These are phyloP conservation scores for Muscidifurax raptorellus DNA, from an alignment of 1,140 invertebrate species.

Conservation along the genomic window DNA sequence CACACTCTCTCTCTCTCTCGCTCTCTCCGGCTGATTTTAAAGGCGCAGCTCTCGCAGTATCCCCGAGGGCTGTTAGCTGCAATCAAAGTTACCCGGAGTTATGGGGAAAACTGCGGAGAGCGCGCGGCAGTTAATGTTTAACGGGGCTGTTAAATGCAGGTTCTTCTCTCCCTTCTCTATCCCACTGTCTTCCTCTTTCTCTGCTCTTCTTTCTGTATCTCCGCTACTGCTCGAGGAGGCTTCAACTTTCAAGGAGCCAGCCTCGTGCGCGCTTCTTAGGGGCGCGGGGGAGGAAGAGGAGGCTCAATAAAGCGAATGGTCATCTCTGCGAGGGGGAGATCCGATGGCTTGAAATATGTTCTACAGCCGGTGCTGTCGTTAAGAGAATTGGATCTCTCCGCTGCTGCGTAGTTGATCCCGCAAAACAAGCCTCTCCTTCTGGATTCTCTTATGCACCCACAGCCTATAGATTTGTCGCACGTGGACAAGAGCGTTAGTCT, in stretches of 20 bases:
- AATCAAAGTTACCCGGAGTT: constrained; percentile 74
- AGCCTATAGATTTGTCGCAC: too few relatives aligned
- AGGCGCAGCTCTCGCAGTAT: constrained; percentile 32
- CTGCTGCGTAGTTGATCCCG: background rate
- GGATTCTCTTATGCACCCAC: background rate
- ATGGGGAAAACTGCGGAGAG: constrained; percentile 70
- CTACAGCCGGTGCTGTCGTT: background rate
- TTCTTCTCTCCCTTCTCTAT: constrained; percentile 53
- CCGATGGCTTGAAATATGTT: background rate
- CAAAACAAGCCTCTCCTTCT: background rate
- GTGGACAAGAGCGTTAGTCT: background rate
- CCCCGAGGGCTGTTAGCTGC: constrained; percentile 70
- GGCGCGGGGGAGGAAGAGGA: background rate
- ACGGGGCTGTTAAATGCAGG: constrained; percentile 73
- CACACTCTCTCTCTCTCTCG: background rate
- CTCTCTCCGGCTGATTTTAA: constrained; percentile 36
- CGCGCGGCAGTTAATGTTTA: constrained; percentile 73
- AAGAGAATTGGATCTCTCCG: background rate
- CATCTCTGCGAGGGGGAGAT: background rate
- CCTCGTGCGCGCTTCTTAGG: constrained; percentile 44
- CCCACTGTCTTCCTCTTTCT: background rate
- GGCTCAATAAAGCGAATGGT: constrained; percentile 10
- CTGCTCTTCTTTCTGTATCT: constrained; percentile 34
- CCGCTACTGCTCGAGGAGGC: constrained; percentile 57
- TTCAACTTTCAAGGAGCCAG: constrained; percentile 61